Base-by-base conservation (phyloP, 2,797 vertebrate genomes). In the Gymnopithys bicolor region DNA sequence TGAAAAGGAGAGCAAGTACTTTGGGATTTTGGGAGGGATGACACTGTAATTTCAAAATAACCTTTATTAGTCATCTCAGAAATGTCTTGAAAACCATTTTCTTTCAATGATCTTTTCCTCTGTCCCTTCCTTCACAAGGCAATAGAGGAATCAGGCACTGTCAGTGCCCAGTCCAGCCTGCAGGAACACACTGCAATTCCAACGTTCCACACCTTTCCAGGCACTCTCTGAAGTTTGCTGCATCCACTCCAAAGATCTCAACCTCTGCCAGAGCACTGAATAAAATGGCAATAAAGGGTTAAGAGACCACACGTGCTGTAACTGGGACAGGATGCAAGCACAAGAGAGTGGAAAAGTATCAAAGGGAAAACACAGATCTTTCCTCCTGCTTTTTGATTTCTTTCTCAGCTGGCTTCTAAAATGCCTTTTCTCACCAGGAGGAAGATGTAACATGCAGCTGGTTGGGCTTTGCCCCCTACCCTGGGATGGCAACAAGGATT, bases 161-260 rank as follows among this genome's bases (percentile, higher is more conserved):
- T 14, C 60, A 60, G 59, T 25, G 62, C 30, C 30, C 67, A 32
- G 30, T 6, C 22, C 71, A 83, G n/a, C 32, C 51, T 6, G 14
- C 46, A 80, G 69, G 35, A 77, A 63, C 35, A 53, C 9, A 4
- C 2, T 33, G 39, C 22, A 62, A 14, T 18, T 83, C 64, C 41
- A 4, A 2, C 16, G 45, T 43, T 62, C 59, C 39, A 5, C 0
- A 0, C 33, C 37, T 71, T 66, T 51, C 63, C 1, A 2, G 45
- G 51, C 37, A 86, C 10, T 23, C 10, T 23, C 73, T 39, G 19
- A 33, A 41, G 30, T n/a, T 33, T 68, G 59, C 55, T 35, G 25
- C 18, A 4, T 2, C 17, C 46, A 23, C 9, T 33, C 68, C 8
- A 25, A 81, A 76, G 53, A 75, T 16, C 83, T 76, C 77, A 33